Percentiles rank a stretch among this genome's conserved stretches.
These are phyloP conservation scores for Caenorhabditis sp. DNA, from an alignment of 2,888 invertebrate species.

Conservation along the genomic window DNA sequence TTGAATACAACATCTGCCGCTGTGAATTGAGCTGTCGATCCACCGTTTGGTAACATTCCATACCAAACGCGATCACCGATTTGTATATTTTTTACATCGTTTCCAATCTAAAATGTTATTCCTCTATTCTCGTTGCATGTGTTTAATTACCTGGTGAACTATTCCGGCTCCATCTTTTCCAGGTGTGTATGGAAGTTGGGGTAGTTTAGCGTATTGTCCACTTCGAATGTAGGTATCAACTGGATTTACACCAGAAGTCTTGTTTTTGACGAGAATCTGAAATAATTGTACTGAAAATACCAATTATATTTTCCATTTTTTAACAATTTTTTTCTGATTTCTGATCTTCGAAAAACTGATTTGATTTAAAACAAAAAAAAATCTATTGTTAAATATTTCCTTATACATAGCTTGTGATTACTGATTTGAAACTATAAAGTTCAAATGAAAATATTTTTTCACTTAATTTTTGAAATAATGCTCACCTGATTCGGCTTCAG, in stretches of 20 bases:
- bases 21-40: constrained; percentile 74
- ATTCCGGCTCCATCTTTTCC: constrained; percentile 76
- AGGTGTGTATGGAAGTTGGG: constrained; percentile 75
- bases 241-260: constrained; percentile 76
- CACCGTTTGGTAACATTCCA: constrained; percentile 61
- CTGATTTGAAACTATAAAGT: too few species aligned
- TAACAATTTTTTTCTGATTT: too few species aligned
- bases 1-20: constrained; percentile 70
- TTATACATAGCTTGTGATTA: too few species aligned
- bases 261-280: constrained; percentile 75
- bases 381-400: too few species aligned
- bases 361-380: too few species aligned
- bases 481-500: constrained; percentile 21
- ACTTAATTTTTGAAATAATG: too few species aligned
- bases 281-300: background rate
- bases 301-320: background rate
- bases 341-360: too few species aligned
- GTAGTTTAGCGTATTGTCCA: constrained; percentile 73
- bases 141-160: constrained; percentile 71
- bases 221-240: constrained; percentile 76
- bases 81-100: constrained; percentile 43
- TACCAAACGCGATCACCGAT: constrained; percentile 68
- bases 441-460: too few species aligned
- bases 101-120: constrained; percentile 40
- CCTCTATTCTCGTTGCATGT: background rate